These are phyloP conservation scores for Alfaro cultratus DNA, from an alignment of 2,797 vertebrate genomes.

Conservation along the genomic window DNA sequence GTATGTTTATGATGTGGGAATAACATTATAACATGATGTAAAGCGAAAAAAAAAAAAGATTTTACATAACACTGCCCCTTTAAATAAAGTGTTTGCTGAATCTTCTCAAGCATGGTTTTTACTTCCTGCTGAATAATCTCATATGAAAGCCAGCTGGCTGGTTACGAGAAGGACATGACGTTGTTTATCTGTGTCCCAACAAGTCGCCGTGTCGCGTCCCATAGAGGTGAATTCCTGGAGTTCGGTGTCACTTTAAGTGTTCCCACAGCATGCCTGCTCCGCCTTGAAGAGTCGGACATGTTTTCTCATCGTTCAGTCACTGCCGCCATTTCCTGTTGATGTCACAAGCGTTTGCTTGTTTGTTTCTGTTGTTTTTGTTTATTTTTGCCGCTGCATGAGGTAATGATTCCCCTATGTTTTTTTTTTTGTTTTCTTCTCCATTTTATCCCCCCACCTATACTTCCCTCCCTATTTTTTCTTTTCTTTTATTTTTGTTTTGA, in stretches of 20 bases:
- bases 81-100: too few relatives aligned
- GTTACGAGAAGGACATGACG: not conserved
- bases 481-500: slow-evolving; percentile 75
- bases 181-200: slow-evolving; percentile 41
- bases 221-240: slow-evolving; percentile 17
- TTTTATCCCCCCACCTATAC: slow-evolving; percentile 46
- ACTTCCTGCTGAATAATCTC: not conserved
- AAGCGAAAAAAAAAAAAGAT: too few relatives aligned
- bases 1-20: too few relatives aligned
- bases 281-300: slow-evolving; percentile 57
- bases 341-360: slow-evolving; percentile 63
- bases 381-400: slow-evolving; percentile 78
- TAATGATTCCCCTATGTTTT: slow-evolving; percentile 75
- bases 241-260: slow-evolving; percentile 23
- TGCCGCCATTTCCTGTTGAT: slow-evolving; percentile 42
- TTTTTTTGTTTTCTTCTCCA: slow-evolving; percentile 46
- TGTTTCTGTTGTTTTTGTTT: slow-evolving; percentile 63
- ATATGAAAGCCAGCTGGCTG: not conserved
- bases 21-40: too few relatives aligned
- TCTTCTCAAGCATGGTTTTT: not conserved
- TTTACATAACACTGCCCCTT: too few relatives aligned
- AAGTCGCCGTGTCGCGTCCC: slow-evolving; percentile 6
- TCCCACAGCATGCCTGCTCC: slow-evolving; percentile 36
- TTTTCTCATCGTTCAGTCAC: slow-evolving; percentile 57
- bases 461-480: slow-evolving; percentile 1